Evolutionary conservation across 1,140 invertebrate genomes (phyloP).

Genomic region (Gonioctena quinquepunctata): DNA sequence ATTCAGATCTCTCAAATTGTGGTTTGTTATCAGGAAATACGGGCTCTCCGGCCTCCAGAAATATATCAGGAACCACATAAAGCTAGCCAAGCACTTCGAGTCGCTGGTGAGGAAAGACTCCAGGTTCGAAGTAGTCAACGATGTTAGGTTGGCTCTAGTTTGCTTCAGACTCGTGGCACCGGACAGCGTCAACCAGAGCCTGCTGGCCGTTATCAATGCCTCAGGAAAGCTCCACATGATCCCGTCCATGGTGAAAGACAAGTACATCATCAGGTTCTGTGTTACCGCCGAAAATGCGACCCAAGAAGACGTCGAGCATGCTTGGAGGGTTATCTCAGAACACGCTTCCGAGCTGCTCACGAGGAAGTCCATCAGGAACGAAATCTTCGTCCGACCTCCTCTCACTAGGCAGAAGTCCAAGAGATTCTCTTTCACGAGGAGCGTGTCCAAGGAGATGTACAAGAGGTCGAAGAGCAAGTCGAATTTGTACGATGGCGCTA

Average conservation of each 20-base stretch:
- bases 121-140: constrained; percentile 82
- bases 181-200: constrained; percentile 78
- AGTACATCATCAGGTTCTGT: constrained; percentile 83
- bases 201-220: constrained; percentile 84
- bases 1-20: constrained; percentile 85
- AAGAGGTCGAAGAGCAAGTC: constrained; percentile 63
- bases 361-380: constrained; percentile 46
- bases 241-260: constrained; percentile 76
- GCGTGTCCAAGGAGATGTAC: constrained; percentile 67
- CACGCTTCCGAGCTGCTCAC: constrained; percentile 70
- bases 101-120: constrained; percentile 72
- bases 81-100: constrained; percentile 86
- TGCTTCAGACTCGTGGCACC: constrained; percentile 72
- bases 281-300: constrained; percentile 79
- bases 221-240: constrained; percentile 91
- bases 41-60: constrained; percentile 80
- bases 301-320: constrained; percentile 77
- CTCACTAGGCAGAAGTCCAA: constrained; percentile 62
- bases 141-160: constrained; percentile 75
- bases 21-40: constrained; percentile 85
- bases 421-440: constrained; percentile 70
- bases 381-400: constrained; percentile 57
- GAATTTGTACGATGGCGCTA: constrained; percentile 68
- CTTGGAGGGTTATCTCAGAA: constrained; percentile 72
- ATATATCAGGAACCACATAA: constrained; percentile 86